A percentile compares a stretch with the other conserved stretches of the same genome.
Evolutionary conservation across 2,113 vertebrate species (phyloP).

Genomic region (Gnathonemus longibarbis): DNA sequence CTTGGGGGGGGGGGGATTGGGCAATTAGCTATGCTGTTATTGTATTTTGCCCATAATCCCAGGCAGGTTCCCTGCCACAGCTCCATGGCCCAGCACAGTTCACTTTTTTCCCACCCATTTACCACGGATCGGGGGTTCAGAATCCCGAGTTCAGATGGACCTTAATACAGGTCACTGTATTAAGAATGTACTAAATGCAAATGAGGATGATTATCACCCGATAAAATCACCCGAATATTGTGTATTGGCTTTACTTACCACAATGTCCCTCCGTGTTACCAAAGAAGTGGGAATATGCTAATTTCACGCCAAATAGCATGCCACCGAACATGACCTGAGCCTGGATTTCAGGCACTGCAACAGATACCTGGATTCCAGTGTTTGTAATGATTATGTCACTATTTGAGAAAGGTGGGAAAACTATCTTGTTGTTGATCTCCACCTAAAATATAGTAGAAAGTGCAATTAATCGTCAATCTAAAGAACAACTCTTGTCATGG

Average conservation of each 20-base stretch:
- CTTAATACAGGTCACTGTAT: background rate
- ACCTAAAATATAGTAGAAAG: conserved; percentile 52
- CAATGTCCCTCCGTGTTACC: conserved; percentile 86
- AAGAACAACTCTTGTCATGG: background rate
- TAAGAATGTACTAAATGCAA: background rate
- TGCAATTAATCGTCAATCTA: too few species aligned
- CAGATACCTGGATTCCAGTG: conserved; percentile 61
- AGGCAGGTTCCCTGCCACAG: background rate
- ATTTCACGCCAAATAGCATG: conserved; percentile 63
- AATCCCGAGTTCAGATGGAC: background rate
- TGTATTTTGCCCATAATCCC: background rate
- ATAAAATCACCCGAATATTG: background rate
- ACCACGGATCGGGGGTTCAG: background rate
- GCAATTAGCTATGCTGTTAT: background rate
- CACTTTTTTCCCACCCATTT: background rate
- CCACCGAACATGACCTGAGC: conserved; percentile 61
- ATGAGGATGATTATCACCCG: background rate
- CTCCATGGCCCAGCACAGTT: background rate
- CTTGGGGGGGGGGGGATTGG: too few species aligned
- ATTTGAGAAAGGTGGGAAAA: conserved; percentile 62
- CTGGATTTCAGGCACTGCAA: conserved; percentile 58
- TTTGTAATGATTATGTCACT: conserved; percentile 55
- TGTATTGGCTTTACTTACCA: conserved; percentile 58
- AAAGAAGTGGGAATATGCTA: conserved; percentile 67
- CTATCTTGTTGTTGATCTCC: conserved; percentile 56